phyloP scores from a whole-genome alignment of 2,797 vertebrate genomes.

The Coregonus ussuriensis region DNA sequence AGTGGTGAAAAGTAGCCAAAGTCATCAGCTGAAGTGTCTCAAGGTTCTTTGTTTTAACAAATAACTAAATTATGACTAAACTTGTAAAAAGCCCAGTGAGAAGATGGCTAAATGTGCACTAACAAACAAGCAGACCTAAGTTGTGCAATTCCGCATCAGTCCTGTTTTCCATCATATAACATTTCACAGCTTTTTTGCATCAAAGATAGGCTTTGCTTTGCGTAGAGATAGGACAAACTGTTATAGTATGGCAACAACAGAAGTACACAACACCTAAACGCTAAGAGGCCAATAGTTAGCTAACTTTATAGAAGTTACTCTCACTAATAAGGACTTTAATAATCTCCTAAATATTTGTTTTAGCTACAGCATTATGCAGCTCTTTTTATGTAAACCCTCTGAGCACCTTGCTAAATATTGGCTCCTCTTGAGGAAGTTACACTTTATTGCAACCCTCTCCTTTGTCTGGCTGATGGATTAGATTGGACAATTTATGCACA shows the following conservation, averaged over 20 bases:
- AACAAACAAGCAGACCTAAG: neutral
- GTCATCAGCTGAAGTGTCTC: neutral
- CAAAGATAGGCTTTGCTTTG: neutral
- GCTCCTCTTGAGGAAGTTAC: conserved; percentile 51
- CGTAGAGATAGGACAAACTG: neutral
- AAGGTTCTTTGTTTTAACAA: neutral
- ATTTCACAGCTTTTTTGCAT: neutral
- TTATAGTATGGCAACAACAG: neutral
- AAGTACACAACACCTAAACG: neutral
- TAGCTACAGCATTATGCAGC: conserved; percentile 34
- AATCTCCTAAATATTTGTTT: conserved; percentile 34
- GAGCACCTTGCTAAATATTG: conserved; percentile 62
- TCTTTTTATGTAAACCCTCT: conserved; percentile 57
- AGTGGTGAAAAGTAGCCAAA: neutral
- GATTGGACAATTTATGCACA: conserved; percentile 61
- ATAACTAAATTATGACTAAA: neutral
- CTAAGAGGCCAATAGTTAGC: neutral
- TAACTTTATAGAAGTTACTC: conserved; percentile 37
- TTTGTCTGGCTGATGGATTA: conserved; percentile 68
- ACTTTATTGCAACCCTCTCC: conserved; percentile 63
- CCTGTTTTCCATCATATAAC: neutral
- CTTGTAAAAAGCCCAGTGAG: neutral
- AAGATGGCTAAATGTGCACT: neutral
- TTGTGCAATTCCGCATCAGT: neutral
- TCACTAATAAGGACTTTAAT: conserved; percentile 42